Evolutionary conservation across 2,113 vertebrate genomes (phyloP).

Genomic region (Lepus americanus): DNA sequence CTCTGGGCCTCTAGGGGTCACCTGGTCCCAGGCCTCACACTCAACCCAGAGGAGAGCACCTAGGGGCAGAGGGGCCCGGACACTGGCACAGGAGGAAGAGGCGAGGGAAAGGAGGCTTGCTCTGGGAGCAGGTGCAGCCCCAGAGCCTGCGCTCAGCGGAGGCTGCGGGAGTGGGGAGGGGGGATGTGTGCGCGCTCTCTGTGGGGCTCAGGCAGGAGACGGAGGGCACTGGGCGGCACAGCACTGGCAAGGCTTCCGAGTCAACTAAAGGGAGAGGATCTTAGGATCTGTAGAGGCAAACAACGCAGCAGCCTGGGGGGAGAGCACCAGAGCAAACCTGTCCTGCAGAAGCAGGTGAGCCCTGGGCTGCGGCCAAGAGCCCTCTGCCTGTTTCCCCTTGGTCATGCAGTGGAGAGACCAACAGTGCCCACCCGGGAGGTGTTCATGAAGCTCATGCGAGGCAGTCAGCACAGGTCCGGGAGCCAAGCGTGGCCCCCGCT

Average conservation of each 20-base stretch:
- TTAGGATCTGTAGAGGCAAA: too few species aligned
- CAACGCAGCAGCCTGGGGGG: accelerated
- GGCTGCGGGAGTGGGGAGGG: background rate
- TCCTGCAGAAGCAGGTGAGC: background rate
- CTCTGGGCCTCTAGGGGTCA: background rate
- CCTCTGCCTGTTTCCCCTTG: background rate
- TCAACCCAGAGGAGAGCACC: background rate
- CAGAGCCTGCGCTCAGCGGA: accelerated
- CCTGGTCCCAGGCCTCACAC: background rate
- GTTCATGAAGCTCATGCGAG: background rate
- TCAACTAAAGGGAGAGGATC: background rate
- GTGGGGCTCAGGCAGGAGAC: background rate
- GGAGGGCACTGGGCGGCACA: accelerated
- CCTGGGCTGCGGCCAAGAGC: too few species aligned
- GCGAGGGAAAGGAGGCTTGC: accelerated
- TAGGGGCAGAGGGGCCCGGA: background rate
- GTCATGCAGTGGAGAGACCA: accelerated
- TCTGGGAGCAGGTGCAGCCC: accelerated
- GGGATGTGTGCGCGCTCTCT: accelerated
- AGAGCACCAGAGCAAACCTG: accelerated
- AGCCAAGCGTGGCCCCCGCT: background rate
- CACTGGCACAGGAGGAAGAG: background rate
- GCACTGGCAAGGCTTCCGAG: background rate
- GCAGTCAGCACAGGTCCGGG: accelerated
- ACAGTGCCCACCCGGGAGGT: accelerated